These are phyloP conservation scores for Monochamus alternatus DNA, from an alignment of 2,888 invertebrate genomes.

Conservation along the genomic window DNA sequence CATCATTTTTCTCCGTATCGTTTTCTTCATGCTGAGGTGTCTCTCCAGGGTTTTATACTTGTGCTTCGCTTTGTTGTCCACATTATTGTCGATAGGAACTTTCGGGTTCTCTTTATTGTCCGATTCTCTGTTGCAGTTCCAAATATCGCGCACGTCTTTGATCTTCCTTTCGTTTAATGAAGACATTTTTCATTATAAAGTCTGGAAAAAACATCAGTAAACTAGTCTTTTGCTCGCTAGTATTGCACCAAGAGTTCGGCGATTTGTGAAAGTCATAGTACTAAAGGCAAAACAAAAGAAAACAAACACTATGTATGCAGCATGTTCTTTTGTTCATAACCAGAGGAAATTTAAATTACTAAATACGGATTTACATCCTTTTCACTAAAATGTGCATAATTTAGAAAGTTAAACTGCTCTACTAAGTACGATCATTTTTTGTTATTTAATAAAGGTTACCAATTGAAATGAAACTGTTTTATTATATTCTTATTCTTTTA, in stretches of 20 bases:
- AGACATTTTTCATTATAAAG: conserved; percentile 73
- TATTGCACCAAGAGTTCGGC: conserved; percentile 6
- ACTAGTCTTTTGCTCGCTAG: conserved; percentile 5
- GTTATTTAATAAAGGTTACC: conserved; percentile 40
- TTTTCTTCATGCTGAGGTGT: conserved; percentile 90
- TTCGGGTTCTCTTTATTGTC: conserved; percentile 67
- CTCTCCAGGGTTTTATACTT: conserved; percentile 85
- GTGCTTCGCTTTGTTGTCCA: conserved; percentile 77
- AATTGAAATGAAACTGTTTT: conserved; percentile 32
- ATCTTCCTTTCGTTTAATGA: conserved; percentile 80
- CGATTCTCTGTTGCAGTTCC: conserved; percentile 58
- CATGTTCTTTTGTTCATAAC: conserved; percentile 57
- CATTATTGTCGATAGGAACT: conserved; percentile 73
- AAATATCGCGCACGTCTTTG: conserved; percentile 81
- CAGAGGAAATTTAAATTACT: conserved; percentile 55
- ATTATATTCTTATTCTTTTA: background rate
- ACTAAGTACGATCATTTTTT: conserved; percentile 43
- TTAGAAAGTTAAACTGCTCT: conserved; percentile 54
- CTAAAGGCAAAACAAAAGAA: conserved; percentile 48
- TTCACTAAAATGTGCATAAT: conserved; percentile 56
- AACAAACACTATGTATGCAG: conserved; percentile 48
- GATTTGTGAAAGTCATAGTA: conserved; percentile 47
- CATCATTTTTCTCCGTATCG: conserved; percentile 89
- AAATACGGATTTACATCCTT: conserved; percentile 55
- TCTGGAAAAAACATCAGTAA: conserved; percentile 52